phyloP scores from a whole-genome alignment of 2,888 invertebrate genomes.

The Hirtodrosophila cameraria region DNA sequence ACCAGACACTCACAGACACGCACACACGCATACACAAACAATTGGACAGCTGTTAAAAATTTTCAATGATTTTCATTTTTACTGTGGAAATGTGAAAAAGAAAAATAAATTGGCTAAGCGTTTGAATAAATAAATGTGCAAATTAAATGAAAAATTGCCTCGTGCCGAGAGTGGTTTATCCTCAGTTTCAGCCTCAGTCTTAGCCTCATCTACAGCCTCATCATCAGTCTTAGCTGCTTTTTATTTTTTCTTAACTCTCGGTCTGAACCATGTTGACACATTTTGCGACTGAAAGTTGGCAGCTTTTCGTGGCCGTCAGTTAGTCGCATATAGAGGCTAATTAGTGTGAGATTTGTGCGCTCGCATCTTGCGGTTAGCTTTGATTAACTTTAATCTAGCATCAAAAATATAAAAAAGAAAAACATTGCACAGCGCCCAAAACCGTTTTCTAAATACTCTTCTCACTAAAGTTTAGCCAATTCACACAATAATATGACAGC shows the following conservation, averaged over 20 bases:
- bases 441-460: too few species aligned
- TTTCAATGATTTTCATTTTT: slow-evolving; percentile 2
- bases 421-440: slow-evolving; percentile 1
- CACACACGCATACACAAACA: too few species aligned
- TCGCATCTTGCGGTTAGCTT: slow-evolving; percentile 45
- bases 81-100: not conserved
- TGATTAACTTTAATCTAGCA: slow-evolving; percentile 57
- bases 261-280: slow-evolving; percentile 35
- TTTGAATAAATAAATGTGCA: slow-evolving; percentile 55
- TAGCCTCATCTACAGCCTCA: not conserved
- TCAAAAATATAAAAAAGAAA: slow-evolving; percentile 37
- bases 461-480: not conserved
- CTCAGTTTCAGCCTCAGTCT: not conserved
- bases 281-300: slow-evolving; percentile 49
- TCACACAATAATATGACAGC: slow-evolving; percentile 5
- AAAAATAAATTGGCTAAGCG: slow-evolving; percentile 20
- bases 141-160: slow-evolving; percentile 48
- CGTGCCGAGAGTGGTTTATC: not conserved
- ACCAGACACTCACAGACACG: slow-evolving; percentile 5
- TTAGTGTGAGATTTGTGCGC: slow-evolving; percentile 68
- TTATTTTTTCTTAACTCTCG: too few species aligned
- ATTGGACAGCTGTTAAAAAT: slow-evolving; percentile 8
- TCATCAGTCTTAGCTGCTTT: not conserved
- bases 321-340: slow-evolving; percentile 62
- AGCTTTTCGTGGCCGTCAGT: slow-evolving; percentile 46